Evolutionary conservation across 2,797 vertebrate species (phyloP).

Genomic region (Xyrichtys novacula): DNA sequence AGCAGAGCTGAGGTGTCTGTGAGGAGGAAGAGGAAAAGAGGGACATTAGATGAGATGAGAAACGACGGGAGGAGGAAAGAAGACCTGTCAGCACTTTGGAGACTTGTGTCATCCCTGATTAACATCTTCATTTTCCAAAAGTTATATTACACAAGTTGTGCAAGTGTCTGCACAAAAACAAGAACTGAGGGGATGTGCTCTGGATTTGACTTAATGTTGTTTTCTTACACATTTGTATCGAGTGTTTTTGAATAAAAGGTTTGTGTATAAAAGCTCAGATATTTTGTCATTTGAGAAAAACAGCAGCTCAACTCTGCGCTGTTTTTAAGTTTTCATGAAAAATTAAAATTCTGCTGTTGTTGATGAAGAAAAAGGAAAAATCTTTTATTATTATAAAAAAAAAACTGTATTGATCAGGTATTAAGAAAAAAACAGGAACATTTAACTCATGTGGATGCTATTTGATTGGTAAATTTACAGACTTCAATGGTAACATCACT

Average conservation of each 20-base stretch:
- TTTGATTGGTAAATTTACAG: too few species aligned
- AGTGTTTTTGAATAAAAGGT: constrained; percentile 57
- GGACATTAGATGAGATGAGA: constrained; percentile 31
- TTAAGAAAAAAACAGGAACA: too few species aligned
- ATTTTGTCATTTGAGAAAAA: too few species aligned
- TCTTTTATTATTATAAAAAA: too few species aligned
- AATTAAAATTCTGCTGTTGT: too few species aligned
- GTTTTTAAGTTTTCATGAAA: too few species aligned
- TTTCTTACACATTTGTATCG: constrained; percentile 5
- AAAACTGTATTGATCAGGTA: too few species aligned
- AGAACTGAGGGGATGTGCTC: not conserved
- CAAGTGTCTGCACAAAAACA: constrained; percentile 3
- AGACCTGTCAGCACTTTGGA: constrained; percentile 42
- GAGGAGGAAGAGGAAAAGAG: constrained; percentile 7
- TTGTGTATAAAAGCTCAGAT: too few species aligned
- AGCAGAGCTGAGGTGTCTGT: constrained; percentile 41
- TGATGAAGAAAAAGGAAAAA: not conserved
- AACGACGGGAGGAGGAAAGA: constrained; percentile 35
- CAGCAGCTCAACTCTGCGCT: too few species aligned
- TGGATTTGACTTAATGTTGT: too few species aligned
- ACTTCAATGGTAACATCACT: too few species aligned
- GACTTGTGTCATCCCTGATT: constrained; percentile 39
- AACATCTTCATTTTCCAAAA: constrained; percentile 54
- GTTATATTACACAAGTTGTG: constrained; percentile 2
- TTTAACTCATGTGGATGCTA: too few species aligned